Evolutionary conservation across 2,888 invertebrate genomes (phyloP).

Genomic region (Xestia xanthographa): DNA sequence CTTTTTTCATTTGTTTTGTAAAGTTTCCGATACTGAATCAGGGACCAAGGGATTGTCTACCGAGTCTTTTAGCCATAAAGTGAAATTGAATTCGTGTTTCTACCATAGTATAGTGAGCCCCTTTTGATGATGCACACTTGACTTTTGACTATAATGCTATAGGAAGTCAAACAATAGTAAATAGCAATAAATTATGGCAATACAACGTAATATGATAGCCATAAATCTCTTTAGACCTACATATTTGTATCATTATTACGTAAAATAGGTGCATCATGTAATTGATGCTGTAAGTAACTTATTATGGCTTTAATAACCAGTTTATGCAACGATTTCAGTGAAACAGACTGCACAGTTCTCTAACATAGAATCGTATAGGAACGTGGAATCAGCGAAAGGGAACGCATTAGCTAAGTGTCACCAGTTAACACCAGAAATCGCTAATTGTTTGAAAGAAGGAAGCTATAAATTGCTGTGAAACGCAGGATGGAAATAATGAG

Average conservation of each 20-base stretch:
- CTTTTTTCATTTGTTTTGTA: neutral
- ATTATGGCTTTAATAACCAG: neutral
- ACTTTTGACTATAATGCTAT: too few relatives aligned
- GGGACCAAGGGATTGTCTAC: neutral
- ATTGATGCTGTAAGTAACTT: conserved; percentile 28
- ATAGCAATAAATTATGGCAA: neutral
- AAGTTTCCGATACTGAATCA: neutral
- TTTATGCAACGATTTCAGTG: conserved; percentile 31
- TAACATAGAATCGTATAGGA: conserved; percentile 3
- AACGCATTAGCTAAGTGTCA: conserved; percentile 31
- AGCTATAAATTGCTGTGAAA: conserved; percentile 9
- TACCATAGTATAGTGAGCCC: too few relatives aligned
- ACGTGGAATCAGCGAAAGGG: conserved; percentile 33
- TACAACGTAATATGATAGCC: neutral
- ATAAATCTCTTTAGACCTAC: neutral
- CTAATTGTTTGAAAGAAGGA: conserved; percentile 3
- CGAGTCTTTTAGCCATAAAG: neutral
- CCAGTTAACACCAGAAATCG: conserved; percentile 11
- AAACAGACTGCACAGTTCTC: conserved; percentile 10
- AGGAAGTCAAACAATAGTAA: too few relatives aligned
- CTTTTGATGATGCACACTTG: too few relatives aligned
- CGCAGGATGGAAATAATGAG: neutral
- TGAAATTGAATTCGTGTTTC: neutral
- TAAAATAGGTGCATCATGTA: conserved; percentile 15
- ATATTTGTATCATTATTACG: too few relatives aligned